Percentiles rank a stretch among this genome's conserved stretches.
phyloP scores from a whole-genome alignment of 2,113 vertebrate species.

The Leucopsar rothschildi region DNA sequence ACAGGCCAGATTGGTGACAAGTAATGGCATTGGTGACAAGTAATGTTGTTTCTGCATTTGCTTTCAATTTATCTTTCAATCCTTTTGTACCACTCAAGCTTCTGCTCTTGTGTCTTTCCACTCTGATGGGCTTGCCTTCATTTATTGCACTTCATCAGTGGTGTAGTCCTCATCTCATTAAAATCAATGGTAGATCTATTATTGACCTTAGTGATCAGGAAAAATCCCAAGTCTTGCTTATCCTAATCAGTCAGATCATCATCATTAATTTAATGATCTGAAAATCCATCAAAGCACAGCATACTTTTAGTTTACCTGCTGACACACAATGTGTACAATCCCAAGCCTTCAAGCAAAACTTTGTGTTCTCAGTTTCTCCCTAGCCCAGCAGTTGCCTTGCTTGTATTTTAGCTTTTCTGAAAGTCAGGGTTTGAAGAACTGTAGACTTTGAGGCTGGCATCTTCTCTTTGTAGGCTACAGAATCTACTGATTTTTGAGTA shows the following conservation, averaged over 20 bases:
- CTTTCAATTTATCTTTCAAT: neutral
- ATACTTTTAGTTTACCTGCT: neutral
- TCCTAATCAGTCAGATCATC: slow-evolving; percentile 13
- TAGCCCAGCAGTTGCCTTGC: neutral
- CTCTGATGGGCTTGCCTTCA: neutral
- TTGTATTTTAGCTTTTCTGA: neutral
- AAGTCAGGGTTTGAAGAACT: neutral
- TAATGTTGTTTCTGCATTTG: neutral
- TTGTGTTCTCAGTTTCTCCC: neutral
- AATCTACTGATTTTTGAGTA: neutral
- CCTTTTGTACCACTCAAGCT: neutral
- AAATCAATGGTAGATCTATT: neutral
- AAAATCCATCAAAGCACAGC: slow-evolving; percentile 3
- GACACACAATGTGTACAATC: neutral
- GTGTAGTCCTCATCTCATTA: neutral
- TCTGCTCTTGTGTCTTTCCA: neutral
- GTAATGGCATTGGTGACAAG: neutral
- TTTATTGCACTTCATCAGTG: neutral
- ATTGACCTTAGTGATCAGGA: neutral
- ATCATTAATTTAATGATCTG: slow-evolving; percentile 1
- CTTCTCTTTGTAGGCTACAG: neutral
- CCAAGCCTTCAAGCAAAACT: neutral
- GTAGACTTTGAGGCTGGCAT: neutral
- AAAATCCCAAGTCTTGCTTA: slow-evolving; percentile 3
- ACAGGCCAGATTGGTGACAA: neutral